phyloP scores from a whole-genome alignment of 35 echinoderm and acorn worm species.

The Eucidaris tribuloides region DNA sequence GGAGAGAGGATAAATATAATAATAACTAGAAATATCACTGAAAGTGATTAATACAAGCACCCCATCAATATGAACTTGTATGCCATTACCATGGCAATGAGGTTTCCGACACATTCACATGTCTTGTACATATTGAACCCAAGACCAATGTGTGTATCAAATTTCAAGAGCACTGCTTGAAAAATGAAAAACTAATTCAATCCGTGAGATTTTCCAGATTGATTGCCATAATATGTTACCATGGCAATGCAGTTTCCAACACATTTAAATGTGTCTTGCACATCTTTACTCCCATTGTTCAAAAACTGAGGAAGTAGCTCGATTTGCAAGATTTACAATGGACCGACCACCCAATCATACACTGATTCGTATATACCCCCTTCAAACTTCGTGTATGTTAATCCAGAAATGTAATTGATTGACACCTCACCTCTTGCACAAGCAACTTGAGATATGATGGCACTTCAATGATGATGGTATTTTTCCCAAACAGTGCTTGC shows the following conservation, averaged over 20 bases:
- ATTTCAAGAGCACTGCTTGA: neutral
- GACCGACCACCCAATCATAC: neutral
- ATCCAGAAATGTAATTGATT: no score
- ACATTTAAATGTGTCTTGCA: neutral
- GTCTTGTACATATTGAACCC: neutral
- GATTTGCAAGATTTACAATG: neutral
- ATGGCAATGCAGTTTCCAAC: neutral
- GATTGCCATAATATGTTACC: no score
- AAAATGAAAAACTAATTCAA: no score
- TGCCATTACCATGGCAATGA: neutral
- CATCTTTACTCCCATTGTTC: neutral
- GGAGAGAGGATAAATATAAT: neutral
- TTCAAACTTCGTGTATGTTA: neutral
- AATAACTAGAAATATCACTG: neutral
- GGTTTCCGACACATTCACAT: neutral
- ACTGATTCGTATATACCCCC: neutral
- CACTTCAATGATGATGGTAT: slow-evolving; percentile 72
- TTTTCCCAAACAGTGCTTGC: slow-evolving; percentile 64
- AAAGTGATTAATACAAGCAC: neutral
- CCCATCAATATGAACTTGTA: neutral
- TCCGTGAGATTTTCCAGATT: no score
- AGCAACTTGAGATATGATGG: slow-evolving; percentile 76
- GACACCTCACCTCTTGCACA: slow-evolving; percentile 64
- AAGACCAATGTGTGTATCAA: neutral
- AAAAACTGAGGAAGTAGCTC: neutral